phyloP scores from a whole-genome alignment of 2,888 invertebrate genomes.

The Stenodera caucasica region DNA sequence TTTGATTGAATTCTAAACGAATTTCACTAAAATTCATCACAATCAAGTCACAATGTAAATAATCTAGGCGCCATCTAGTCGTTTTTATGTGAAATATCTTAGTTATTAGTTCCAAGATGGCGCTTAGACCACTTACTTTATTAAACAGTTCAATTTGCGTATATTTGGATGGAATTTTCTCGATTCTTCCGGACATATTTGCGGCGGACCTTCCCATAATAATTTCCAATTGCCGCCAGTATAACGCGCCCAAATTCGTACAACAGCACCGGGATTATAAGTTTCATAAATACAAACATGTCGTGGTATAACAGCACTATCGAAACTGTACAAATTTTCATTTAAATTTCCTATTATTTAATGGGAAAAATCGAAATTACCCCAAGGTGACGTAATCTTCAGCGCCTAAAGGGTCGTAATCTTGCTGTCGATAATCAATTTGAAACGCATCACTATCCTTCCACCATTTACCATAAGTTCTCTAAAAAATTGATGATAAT shows the following conservation, averaged over 20 bases:
- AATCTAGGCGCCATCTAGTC: too few relatives aligned
- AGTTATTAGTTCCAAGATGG: too few relatives aligned
- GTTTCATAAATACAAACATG: conserved; percentile 80
- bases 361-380: conserved; percentile 55
- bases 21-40: conserved; percentile 67
- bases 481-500: conserved; percentile 59
- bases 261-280: conserved; percentile 82
- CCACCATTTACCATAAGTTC: conserved; percentile 88
- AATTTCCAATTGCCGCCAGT: conserved; percentile 65
- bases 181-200: conserved; percentile 61
- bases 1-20: conserved; percentile 85
- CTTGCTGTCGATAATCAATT: conserved; percentile 74
- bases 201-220: conserved; percentile 76
- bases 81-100: too few relatives aligned
- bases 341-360: conserved; percentile 3
- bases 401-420: conserved; percentile 65
- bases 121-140: too few relatives aligned
- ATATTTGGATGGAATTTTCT: conserved; percentile 78
- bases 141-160: conserved; percentile 60
- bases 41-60: too few relatives aligned
- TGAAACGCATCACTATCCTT: conserved; percentile 73
- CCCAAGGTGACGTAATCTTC: conserved; percentile 73
- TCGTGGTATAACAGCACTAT: conserved; percentile 67
- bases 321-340: conserved; percentile 58
- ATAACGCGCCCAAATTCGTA: conserved; percentile 75